Evolutionary conservation across 2,113 vertebrate species (phyloP).

Genomic region (Neomonachus schauinslandi): DNA sequence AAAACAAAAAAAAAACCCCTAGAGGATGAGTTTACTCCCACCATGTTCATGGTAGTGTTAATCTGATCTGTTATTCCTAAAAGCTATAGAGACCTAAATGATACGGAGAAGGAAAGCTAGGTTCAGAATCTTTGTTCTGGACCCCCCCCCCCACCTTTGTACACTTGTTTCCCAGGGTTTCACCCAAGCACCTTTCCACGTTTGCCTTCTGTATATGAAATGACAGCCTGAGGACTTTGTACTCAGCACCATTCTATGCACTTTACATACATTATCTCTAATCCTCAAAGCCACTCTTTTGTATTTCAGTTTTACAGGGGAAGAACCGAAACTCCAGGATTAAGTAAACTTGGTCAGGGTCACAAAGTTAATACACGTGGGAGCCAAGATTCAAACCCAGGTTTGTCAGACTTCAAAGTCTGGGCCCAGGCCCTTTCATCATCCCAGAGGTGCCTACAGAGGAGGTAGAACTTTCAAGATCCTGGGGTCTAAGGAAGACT

Average conservation of each 20-base stretch:
- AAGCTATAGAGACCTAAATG: background rate
- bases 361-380: background rate
- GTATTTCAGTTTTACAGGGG: background rate
- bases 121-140: background rate
- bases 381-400: background rate
- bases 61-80: background rate
- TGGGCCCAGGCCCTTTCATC: background rate
- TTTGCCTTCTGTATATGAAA: background rate
- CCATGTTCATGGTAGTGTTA: background rate
- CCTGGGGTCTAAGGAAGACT: background rate
- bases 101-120: background rate
- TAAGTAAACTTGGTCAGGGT: background rate
- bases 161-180: background rate
- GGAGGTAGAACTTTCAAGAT: background rate
- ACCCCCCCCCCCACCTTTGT: rapidly evolving
- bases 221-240: background rate
- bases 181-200: background rate
- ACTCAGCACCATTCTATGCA: background rate
- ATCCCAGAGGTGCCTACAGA: background rate
- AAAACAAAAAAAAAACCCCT: background rate
- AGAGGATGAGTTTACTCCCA: background rate
- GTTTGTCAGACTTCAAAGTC: slow-evolving; percentile 19
- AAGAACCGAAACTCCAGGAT: background rate
- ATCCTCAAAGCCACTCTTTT: background rate
- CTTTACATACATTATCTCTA: background rate